A percentile compares a stretch with the other conserved stretches of the same genome.
Evolutionary conservation across 2,888 invertebrate genomes (phyloP).

Genomic region (Agapostemon virescens): DNA sequence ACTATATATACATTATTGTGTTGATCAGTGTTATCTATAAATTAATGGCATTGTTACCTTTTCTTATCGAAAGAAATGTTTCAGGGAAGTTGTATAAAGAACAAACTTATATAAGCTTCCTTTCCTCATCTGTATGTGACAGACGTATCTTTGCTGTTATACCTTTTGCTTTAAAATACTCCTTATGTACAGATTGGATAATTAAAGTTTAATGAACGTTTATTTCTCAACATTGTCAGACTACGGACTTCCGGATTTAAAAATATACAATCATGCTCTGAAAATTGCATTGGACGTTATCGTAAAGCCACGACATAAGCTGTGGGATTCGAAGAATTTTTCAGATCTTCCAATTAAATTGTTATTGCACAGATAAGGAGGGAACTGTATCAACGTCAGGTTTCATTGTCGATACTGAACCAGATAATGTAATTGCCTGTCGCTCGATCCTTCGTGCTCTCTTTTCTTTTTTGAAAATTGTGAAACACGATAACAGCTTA

Average conservation of each 20-base stretch:
- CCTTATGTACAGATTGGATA: neutral
- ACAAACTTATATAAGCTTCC: neutral
- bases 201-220: neutral
- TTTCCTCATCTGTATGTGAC: neutral
- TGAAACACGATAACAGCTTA: neutral
- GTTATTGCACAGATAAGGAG: constrained; percentile 26
- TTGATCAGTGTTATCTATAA: neutral
- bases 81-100: neutral
- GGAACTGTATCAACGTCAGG: neutral
- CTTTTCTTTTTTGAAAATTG: constrained; percentile 8
- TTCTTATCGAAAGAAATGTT: neutral
- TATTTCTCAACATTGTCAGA: neutral
- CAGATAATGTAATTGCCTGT: constrained; percentile 14
- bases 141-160: neutral
- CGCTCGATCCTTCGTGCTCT: neutral
- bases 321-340: neutral
- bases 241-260: no score
- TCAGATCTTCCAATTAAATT: neutral
- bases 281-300: neutral
- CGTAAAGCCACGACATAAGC: neutral
- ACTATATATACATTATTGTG: neutral
- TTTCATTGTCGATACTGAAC: constrained; percentile 2
- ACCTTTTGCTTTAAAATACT: no score
- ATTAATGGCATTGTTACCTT: neutral
- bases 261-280: neutral